Percentiles rank a stretch among this genome's conserved stretches.
Evolutionary conservation across 2,113 vertebrate genomes (phyloP).

Genomic region (Periophthalmus modestus): DNA sequence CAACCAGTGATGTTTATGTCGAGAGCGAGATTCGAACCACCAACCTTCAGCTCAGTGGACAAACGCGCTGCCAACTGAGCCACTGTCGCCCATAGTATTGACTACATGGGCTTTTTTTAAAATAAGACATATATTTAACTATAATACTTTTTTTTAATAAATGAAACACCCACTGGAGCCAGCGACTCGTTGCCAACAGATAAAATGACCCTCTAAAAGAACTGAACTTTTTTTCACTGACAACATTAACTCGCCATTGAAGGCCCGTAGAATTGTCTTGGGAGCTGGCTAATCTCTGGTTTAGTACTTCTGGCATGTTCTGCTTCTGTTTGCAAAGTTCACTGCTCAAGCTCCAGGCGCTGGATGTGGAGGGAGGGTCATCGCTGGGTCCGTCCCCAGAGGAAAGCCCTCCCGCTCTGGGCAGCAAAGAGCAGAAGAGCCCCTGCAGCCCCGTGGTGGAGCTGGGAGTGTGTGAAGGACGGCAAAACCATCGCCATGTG

Average conservation of each 20-base stretch:
- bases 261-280: conserved; percentile 1
- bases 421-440: conserved; percentile 78
- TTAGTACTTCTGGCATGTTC: conserved; percentile 80
- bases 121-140: no score
- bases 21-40: no score
- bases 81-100: not conserved
- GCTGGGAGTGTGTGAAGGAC: conserved; percentile 35
- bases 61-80: no score
- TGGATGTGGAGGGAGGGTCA: conserved; percentile 85
- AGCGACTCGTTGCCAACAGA: not conserved
- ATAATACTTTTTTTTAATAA: not conserved
- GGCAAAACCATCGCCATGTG: conserved; percentile 44
- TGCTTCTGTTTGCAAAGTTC: conserved; percentile 95
- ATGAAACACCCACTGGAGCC: not conserved
- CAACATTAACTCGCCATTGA: not conserved
- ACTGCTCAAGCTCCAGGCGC: conserved; percentile 89
- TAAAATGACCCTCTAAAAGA: not conserved
- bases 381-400: conserved; percentile 83
- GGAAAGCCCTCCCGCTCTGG: conserved; percentile 75
- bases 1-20: no score
- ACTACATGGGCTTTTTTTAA: not conserved
- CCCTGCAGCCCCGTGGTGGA: conserved; percentile 34
- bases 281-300: conserved; percentile 42
- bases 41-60: no score
- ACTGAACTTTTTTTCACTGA: not conserved